Evolutionary conservation across 2,113 vertebrate species (phyloP), one percentile per base, ranked within the genome.

Genomic region (Dicentrarchus labrax): DNA sequence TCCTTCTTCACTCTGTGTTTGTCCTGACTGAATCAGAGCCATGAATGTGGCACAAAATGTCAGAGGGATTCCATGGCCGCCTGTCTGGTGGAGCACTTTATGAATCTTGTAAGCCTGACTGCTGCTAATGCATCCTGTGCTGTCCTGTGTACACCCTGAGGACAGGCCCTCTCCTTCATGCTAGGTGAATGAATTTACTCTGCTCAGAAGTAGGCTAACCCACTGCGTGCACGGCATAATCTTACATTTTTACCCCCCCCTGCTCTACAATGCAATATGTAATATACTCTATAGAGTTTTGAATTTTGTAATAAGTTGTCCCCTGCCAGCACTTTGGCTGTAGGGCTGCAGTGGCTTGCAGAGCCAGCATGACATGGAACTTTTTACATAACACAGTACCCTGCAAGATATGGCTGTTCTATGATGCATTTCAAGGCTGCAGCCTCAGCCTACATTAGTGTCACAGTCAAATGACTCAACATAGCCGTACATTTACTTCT

Each of bases 61-160:
- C 86, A 76, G 64, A 84, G 71, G 85, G 67, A 87, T 84, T 86
- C 82, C 59, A 43, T 7, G 36, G 72, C 43, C 4, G 59, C 51
- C 86, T 89, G 89, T 92, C 84, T 90, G 76, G 80, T 82, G 78
- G 64, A 79, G 81, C 83, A 77, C 90, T 90, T 83, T 85, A 84
- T 87, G 80, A 93, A 86, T 92, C 80, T 51, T 88, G 82, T 74
- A 88, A 83, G 87, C 84, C 54, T 57, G 86, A 69, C 86, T 84
- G 74, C 86, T 82, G 88, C 85, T 92, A 91, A 93, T 93, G 87
- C 88, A 89, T 80, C 79, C 81, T 80, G 76, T 56, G 61, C 76
- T 74, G 84, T 72, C 83, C 76, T 24, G 60, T 83, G 77, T 73
- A 6, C 71, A 70, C 84, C 93, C 88, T 3, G 72, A 89, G 88